Conservation (phyloP, 2,888 invertebrate species). For the Eristalis arbustorum region DNA sequence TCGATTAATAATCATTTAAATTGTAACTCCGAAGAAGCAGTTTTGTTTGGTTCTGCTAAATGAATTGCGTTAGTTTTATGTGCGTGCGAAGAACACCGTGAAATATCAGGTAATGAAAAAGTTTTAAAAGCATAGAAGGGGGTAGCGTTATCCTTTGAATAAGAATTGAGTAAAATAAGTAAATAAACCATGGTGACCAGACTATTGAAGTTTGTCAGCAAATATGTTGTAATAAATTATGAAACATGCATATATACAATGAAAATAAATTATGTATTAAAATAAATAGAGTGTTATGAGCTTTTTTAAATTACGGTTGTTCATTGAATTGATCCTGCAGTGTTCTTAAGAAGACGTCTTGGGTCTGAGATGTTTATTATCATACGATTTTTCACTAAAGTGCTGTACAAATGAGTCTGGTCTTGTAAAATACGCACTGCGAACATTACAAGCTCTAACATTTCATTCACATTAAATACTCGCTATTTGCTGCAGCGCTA, state of each 20-base stretch:
- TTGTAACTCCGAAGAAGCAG: not conserved
- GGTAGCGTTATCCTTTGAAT: slow-evolving; percentile 22
- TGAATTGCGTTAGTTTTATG: slow-evolving; percentile 30
- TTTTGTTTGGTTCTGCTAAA: slow-evolving; percentile 1
- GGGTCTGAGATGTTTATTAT: too few relatives aligned
- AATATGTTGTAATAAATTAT: slow-evolving; percentile 66
- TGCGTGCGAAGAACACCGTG: slow-evolving; percentile 22
- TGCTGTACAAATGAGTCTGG: too few relatives aligned
- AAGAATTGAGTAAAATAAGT: not conserved
- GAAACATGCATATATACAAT: slow-evolving; percentile 46
- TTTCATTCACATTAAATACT: too few relatives aligned
- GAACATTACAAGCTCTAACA: too few relatives aligned
- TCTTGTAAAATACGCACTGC: too few relatives aligned
- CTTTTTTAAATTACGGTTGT: not conserved
- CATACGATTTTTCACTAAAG: too few relatives aligned
- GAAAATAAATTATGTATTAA: slow-evolving; percentile 64
- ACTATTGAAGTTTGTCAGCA: slow-evolving; percentile 59
- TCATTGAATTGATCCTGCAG: too few relatives aligned
- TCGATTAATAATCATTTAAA: slow-evolving; percentile 42
- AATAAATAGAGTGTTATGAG: not conserved
- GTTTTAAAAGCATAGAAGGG: not conserved
- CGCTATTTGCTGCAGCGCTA: too few relatives aligned
- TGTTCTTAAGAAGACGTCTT: too few relatives aligned
- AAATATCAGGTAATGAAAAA: slow-evolving; percentile 39
- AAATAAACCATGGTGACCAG: slow-evolving; percentile 42